Base-by-base conservation (phyloP, 2,888 invertebrate genomes). In the Drosophila paracracens region DNA sequence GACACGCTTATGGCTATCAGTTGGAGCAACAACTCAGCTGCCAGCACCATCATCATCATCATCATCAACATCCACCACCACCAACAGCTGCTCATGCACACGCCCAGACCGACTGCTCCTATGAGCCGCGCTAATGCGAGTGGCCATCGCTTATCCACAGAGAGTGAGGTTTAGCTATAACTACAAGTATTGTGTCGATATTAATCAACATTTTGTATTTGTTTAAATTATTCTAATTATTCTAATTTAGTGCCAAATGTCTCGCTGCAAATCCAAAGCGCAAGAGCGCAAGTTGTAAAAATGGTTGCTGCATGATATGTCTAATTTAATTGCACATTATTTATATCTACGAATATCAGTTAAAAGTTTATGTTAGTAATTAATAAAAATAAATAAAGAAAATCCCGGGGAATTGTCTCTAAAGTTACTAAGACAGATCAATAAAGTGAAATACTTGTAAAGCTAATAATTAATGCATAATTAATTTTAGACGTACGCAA, bases 61-160 rank as follows among this genome's bases (percentile, higher is more conserved):
- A 78, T 16, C 69, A 78, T 21, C 69, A 66, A 16, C 76, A 59
- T n/a, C 76, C 71, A 1, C 59, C 70, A 0, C 43, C 52, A 4
- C 73, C 74, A 68, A 7, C 71, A 73, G 40, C 54, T 35, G 31
- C 72, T 5, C 57, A 81, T 65, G 81, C 81, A 13, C 89, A 91
- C 63, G 90, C 83, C 25, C 91, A 91, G 71, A 91, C 91, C 46
- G 91, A 91, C 51, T 91, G 87, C 70, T 61, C 79, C 38, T 90
- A 87, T 60, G 83, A 76, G 31, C 77, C 73, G 54, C 89, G 73
- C 58, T 84, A 52, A 65, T 43, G 21, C n/a, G 21, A 40, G 21
- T 35, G 40, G 21, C 4, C 16, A 54, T 31, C 35, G 35, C 36
- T 54, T 35, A 56, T 65, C 70, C 82, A 72, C 51, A 68, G 43